Evolutionary conservation across 2,113 vertebrate genomes (phyloP).

Genomic region (Formicarius rufipectus): DNA sequence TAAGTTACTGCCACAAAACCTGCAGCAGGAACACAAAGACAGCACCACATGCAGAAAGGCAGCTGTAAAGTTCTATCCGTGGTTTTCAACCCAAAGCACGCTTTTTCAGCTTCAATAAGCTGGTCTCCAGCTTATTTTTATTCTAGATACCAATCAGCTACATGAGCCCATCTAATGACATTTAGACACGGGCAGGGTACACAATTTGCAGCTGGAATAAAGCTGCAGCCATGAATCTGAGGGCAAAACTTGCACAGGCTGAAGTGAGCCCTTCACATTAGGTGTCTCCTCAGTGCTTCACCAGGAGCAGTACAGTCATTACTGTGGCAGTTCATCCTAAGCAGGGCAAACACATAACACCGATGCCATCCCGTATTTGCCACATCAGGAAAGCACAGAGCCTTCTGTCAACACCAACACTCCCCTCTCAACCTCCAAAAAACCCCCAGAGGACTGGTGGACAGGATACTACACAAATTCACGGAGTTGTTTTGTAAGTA

Average conservation of each 20-base stretch:
- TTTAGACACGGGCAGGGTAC: background rate
- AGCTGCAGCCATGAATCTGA: background rate
- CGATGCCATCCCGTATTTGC: accelerated
- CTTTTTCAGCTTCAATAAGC: background rate
- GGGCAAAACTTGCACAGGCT: background rate
- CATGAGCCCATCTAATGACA: background rate
- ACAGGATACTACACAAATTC: accelerated
- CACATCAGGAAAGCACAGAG: accelerated
- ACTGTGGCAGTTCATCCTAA: accelerated
- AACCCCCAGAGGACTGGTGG: background rate
- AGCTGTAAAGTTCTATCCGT: background rate
- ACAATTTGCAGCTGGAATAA: background rate
- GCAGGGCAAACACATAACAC: accelerated
- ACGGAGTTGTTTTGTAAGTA: background rate
- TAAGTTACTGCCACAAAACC: background rate
- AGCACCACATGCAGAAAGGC: background rate
- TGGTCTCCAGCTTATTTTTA: background rate
- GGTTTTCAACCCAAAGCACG: background rate
- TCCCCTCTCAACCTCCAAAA: background rate
- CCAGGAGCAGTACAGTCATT: too few species aligned
- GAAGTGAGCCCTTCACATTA: accelerated
- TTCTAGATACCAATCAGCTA: background rate
- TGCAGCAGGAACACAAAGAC: background rate
- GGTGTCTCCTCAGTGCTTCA: background rate
- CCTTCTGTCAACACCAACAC: accelerated